Evolutionary conservation across 2,797 vertebrate species (phyloP).

Genomic region (Simalia tracyae): DNA sequence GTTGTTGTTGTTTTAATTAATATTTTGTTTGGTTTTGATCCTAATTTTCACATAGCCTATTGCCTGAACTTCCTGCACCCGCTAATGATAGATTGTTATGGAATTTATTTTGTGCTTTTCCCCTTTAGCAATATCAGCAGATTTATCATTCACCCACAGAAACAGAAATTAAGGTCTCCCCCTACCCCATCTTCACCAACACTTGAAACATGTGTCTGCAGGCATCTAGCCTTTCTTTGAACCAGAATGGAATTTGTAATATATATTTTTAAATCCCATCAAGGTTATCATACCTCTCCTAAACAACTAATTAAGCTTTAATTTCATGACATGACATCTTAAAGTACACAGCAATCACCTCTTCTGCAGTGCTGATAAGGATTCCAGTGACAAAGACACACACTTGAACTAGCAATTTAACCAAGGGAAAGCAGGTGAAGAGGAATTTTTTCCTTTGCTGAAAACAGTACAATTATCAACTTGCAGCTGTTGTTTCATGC

Average conservation of each 20-base stretch:
- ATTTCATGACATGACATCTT: constrained; percentile 55
- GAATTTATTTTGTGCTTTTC: constrained; percentile 30
- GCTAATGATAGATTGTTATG: rapidly evolving
- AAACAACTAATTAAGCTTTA: constrained; percentile 66
- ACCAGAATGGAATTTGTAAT: constrained; percentile 46
- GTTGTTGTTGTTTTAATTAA: constrained; percentile 25
- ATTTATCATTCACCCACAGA: constrained; percentile 17
- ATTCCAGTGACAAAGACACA: constrained; percentile 55
- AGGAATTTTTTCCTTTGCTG: not conserved
- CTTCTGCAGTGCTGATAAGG: constrained; percentile 57
- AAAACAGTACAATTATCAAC: constrained; percentile 49
- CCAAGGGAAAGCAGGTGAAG: constrained; percentile 45
- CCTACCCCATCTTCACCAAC: constrained; percentile 3
- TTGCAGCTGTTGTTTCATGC: constrained; percentile 41
- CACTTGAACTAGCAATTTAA: constrained; percentile 53
- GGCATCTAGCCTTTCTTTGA: constrained; percentile 30
- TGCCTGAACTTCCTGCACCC: constrained; percentile 1
- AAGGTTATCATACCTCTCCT: constrained; percentile 52
- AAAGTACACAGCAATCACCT: constrained; percentile 58
- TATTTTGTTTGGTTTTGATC: constrained; percentile 42
- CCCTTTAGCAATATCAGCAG: constrained; percentile 6
- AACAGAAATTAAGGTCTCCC: constrained; percentile 10
- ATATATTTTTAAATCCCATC: constrained; percentile 38
- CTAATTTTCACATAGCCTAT: constrained; percentile 26
- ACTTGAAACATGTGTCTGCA: not conserved